Conservation (phyloP, 2,888 invertebrate species). For the Drosophila mulleri region DNA sequence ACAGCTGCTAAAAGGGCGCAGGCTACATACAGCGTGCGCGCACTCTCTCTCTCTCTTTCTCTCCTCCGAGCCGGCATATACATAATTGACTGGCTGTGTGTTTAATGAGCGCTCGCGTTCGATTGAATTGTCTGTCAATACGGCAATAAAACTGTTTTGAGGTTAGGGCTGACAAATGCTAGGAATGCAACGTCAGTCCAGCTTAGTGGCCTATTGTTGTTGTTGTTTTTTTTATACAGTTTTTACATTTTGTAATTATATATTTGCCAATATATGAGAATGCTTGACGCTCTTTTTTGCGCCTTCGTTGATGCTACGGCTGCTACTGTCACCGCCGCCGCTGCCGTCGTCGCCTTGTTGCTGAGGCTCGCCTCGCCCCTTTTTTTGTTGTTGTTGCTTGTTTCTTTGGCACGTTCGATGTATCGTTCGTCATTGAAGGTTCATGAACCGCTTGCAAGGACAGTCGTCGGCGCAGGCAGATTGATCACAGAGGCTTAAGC, state of each 20-base stretch:
- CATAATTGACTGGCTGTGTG: slow-evolving; percentile 47
- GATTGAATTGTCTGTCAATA: slow-evolving; percentile 70
- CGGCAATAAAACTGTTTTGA: slow-evolving; percentile 60
- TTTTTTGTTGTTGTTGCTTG: slow-evolving; percentile 32
- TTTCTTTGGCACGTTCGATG: slow-evolving; percentile 66
- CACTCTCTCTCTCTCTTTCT: slow-evolving; percentile 6
- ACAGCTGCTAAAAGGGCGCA: slow-evolving; percentile 69
- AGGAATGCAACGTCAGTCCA: slow-evolving; percentile 25
- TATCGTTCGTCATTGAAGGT: slow-evolving; percentile 64
- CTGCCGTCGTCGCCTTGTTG: not conserved
- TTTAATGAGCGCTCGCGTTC: slow-evolving; percentile 50
- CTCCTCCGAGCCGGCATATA: slow-evolving; percentile 37
- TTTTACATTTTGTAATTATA: slow-evolving; percentile 25
- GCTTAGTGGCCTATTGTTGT: slow-evolving; percentile 1
- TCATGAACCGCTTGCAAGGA: slow-evolving; percentile 79
- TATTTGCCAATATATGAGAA: slow-evolving; percentile 35
- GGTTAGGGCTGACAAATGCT: slow-evolving; percentile 45
- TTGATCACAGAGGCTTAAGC: slow-evolving; percentile 66
- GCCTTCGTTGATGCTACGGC: slow-evolving; percentile 27
- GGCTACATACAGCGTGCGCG: slow-evolving; percentile 25
- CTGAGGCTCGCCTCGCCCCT: slow-evolving; percentile 24
- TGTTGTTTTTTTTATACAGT: not conserved
- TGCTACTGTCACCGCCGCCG: not conserved
- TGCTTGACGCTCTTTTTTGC: slow-evolving; percentile 41
- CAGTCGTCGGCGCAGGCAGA: slow-evolving; percentile 54